Evolutionary conservation across 64 coral and sea anemone genomes (phyloP).

Genomic region (Dendrophyllia cribrosa): DNA sequence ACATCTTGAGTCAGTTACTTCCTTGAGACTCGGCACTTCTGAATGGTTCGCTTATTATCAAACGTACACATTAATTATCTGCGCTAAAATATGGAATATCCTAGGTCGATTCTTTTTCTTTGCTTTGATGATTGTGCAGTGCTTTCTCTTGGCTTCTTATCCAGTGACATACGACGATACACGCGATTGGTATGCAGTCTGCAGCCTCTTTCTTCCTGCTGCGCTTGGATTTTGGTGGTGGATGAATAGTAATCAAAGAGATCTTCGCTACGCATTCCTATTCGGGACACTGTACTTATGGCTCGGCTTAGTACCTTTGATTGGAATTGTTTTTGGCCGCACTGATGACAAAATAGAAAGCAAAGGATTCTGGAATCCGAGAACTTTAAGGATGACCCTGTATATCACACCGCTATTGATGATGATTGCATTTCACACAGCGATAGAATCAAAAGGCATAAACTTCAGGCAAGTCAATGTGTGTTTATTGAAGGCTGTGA

Average conservation of each 20-base stretch:
- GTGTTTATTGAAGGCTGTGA: not conserved
- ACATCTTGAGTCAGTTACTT: too few species aligned
- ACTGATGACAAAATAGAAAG: not conserved
- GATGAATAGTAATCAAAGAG: not conserved
- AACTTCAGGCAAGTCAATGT: not conserved
- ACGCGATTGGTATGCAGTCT: not conserved
- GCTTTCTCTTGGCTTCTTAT: constrained; percentile 16
- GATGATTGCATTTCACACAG: not conserved
- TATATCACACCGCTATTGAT: not conserved
- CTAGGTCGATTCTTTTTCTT: constrained; percentile 18
- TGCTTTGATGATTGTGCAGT: not conserved
- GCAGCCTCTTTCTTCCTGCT: not conserved
- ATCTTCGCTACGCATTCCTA: not conserved
- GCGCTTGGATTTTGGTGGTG: not conserved
- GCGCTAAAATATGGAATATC: not conserved
- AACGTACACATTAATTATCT: too few species aligned
- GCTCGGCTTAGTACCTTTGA: constrained; percentile 6
- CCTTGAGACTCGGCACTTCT: too few species aligned
- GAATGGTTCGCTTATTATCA: too few species aligned
- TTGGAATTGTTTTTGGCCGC: not conserved
- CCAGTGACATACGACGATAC: not conserved
- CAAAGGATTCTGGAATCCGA: constrained; percentile 37
- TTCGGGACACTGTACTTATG: constrained; percentile 3
- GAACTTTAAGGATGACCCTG: constrained; percentile 14
- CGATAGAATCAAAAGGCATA: not conserved